Evolutionary conservation across 2,797 vertebrate species (phyloP).

Genomic region (Cuculus canorus): DNA sequence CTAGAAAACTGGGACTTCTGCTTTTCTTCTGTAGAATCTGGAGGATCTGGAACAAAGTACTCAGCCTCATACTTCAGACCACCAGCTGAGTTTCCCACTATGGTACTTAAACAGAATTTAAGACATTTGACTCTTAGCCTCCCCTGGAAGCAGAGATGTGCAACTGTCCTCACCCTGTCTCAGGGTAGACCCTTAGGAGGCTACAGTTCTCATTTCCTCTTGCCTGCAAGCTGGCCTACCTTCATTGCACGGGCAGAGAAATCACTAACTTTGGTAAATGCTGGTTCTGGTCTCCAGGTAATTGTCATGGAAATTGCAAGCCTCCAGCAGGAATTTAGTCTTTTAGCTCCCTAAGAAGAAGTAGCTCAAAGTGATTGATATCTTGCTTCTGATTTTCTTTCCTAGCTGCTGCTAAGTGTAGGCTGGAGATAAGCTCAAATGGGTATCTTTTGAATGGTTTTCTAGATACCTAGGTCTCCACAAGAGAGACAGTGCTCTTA

Average conservation of each 20-base stretch:
- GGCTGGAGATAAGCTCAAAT: not conserved
- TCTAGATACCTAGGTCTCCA: not conserved
- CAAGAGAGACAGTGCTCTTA: not conserved
- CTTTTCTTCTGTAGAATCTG: not conserved
- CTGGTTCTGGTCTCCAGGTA: not conserved
- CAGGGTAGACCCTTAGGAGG: not conserved
- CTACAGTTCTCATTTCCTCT: rapidly evolving
- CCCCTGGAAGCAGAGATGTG: not conserved
- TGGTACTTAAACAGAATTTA: not conserved
- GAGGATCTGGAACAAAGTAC: not conserved
- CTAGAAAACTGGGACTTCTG: not conserved
- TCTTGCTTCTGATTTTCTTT: not conserved
- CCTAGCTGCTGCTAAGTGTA: not conserved
- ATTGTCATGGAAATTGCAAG: not conserved
- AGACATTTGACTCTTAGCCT: not conserved
- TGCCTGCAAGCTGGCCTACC: not conserved
- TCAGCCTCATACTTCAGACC: not conserved
- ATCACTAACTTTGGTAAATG: not conserved
- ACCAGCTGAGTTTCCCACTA: not conserved
- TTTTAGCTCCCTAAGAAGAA: not conserved
- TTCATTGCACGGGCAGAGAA: not conserved
- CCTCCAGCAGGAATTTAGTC: not conserved
- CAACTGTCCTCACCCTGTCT: rapidly evolving
- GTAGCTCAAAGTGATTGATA: not conserved
- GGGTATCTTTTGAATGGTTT: not conserved